These are phyloP conservation scores for Nasonovia ribisnigri DNA, from an alignment of 2,888 invertebrate genomes.

Conservation along the genomic window DNA sequence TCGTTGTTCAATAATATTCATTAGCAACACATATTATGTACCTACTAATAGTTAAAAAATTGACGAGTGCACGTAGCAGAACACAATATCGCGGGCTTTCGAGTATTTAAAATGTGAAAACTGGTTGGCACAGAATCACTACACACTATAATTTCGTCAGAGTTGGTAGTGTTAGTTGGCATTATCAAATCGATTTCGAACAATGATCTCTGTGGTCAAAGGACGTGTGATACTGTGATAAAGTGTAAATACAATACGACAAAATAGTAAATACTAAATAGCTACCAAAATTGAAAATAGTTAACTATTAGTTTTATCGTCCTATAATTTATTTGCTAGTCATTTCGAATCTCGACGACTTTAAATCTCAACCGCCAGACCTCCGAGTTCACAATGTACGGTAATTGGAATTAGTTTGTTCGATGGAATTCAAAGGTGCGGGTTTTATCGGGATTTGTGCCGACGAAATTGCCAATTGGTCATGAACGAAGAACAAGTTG, in stretches of 20 bases:
- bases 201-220: not conserved
- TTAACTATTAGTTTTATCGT: not conserved
- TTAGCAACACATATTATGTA: no score
- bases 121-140: not conserved
- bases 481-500: constrained; percentile 46
- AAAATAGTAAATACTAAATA: not conserved
- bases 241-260: constrained; percentile 3
- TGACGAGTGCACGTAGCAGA: not conserved
- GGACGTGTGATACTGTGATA: not conserved
- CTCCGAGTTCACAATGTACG: not conserved
- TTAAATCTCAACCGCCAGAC: not conserved
- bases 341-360: not conserved
- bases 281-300: not conserved
- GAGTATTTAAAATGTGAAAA: not conserved
- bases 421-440: constrained; percentile 1
- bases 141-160: not conserved
- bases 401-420: not conserved
- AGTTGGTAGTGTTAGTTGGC: not conserved
- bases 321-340: not conserved
- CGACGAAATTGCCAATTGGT: not conserved
- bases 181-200: not conserved
- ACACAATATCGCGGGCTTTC: not conserved
- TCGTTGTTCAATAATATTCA: no score
- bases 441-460: not conserved
- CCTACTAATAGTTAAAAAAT: no score